Evolutionary conservation across 2,888 invertebrate species (phyloP), one percentile per base, ranked within the genome.

Genomic region (Enchytraeus crypticus): DNA sequence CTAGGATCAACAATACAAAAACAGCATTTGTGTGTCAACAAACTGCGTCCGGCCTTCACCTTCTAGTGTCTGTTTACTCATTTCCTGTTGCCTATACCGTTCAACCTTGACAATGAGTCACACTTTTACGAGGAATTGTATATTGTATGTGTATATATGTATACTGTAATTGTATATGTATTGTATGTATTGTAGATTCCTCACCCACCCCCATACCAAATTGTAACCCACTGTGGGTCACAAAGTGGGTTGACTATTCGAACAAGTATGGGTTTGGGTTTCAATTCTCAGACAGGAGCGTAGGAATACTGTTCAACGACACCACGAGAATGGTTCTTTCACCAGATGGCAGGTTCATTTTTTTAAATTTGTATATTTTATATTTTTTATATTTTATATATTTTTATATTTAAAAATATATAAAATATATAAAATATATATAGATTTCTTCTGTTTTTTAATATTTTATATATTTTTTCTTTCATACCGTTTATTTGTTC

Each of bases 161-260:
- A n/a, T n/a, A n/a, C n/a, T n/a, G n/a, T n/a, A n/a, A n/a, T n/a
- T n/a, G n/a, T n/a, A n/a, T n/a, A n/a, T n/a, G n/a, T n/a, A n/a
- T n/a, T n/a, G n/a, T n/a, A n/a, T n/a, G n/a, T n/a, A n/a, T n/a
- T n/a, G 14, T 51, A 53, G 49, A 62, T 29, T 56, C 55, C 38
- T 21, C 45, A 43, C 54, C 62, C 4, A 32, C 27, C 18, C 64
- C 66, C 5, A 53, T 66, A 5, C 47, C 33, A 18, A 47, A 61
- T 45, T 57, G 53, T 33, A 49, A 59, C 38, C 67, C 64, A 3
- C 59, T 77, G 49, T 81, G 78, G 76, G 77, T 81, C 26, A 76
- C 77, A 34, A 81, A 81, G 68, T 82, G 82, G 82, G 81, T 82
- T 32, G 81, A 82, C 69, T 82, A 82, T 70, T 77, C 80, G 66